Conservation (phyloP, 2,888 invertebrate genomes). For the Aleiodes testaceus region DNA sequence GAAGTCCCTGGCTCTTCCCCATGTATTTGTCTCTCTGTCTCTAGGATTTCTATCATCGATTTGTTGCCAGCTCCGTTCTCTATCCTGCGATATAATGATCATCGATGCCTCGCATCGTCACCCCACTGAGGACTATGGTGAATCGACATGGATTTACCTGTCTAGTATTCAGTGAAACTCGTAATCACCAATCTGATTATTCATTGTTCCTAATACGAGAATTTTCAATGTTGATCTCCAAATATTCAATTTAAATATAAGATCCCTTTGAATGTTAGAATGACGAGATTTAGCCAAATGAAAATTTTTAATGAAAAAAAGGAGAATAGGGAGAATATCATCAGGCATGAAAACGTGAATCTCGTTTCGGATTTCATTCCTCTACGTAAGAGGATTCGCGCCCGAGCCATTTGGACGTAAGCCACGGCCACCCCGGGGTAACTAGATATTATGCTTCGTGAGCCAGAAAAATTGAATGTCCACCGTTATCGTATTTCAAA, state of each 20-base stretch:
- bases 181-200: not conserved
- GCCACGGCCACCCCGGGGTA: slow-evolving; percentile 41
- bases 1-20: slow-evolving; percentile 3
- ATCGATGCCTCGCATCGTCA: slow-evolving; percentile 42
- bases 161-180: not conserved
- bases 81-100: slow-evolving; percentile 37
- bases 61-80: slow-evolving; percentile 3
- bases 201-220: no score
- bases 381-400: slow-evolving; percentile 48
- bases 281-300: slow-evolving; percentile 22
- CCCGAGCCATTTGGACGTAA: slow-evolving; percentile 48
- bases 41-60: not conserved
- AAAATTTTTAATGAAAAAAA: slow-evolving; percentile 3
- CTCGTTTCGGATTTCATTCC: slow-evolving; percentile 50
- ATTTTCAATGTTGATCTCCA: no score
- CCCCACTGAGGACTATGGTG: slow-evolving; percentile 16
- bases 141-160: slow-evolving; percentile 27
- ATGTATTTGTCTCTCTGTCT: slow-evolving; percentile 27
- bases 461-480: slow-evolving; percentile 39
- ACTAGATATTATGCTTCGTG: slow-evolving; percentile 46
- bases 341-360: slow-evolving; percentile 42
- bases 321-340: not conserved
- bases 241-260: no score
- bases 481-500: slow-evolving; percentile 31
- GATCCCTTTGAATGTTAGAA: no score